These are phyloP conservation scores for Aythya baeri DNA, from an alignment of 2,113 vertebrate genomes.

Conservation along the genomic window DNA sequence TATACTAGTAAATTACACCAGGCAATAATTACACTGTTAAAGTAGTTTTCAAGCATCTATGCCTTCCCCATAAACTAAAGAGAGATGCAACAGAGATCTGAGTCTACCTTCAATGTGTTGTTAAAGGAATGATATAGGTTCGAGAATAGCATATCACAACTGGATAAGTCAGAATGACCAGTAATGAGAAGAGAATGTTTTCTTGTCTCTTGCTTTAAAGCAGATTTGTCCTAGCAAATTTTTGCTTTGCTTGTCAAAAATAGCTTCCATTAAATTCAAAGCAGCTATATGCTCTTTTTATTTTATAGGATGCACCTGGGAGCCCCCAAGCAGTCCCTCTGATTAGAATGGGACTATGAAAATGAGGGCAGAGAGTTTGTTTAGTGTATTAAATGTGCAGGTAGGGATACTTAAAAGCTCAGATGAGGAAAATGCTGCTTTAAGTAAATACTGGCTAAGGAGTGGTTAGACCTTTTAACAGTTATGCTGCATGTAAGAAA, in stretches of 20 bases:
- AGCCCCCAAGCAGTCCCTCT: not conserved
- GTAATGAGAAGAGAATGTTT: not conserved
- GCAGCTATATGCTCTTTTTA: not conserved
- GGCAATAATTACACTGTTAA: not conserved
- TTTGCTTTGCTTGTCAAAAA: not conserved
- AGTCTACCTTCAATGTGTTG: not conserved
- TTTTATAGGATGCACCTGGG: not conserved
- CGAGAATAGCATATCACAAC: not conserved
- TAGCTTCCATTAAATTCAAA: not conserved
- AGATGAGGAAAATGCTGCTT: constrained; percentile 12
- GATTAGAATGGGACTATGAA: constrained; percentile 29
- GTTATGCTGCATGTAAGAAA: not conserved
- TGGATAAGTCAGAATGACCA: not conserved
- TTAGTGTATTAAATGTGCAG: not conserved
- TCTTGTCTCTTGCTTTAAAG: not conserved
- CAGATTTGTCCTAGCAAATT: not conserved
- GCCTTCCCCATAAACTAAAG: not conserved
- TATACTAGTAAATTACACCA: not conserved
- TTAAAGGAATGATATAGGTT: not conserved
- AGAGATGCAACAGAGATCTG: not conserved
- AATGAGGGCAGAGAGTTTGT: constrained; percentile 25
- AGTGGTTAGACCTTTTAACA: not conserved
- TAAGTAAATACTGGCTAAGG: constrained; percentile 34
- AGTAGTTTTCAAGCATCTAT: not conserved
- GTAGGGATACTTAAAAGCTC: not conserved